Evolutionary conservation across 2,113 vertebrate species (phyloP).

Genomic region (Seriola aureovittata): DNA sequence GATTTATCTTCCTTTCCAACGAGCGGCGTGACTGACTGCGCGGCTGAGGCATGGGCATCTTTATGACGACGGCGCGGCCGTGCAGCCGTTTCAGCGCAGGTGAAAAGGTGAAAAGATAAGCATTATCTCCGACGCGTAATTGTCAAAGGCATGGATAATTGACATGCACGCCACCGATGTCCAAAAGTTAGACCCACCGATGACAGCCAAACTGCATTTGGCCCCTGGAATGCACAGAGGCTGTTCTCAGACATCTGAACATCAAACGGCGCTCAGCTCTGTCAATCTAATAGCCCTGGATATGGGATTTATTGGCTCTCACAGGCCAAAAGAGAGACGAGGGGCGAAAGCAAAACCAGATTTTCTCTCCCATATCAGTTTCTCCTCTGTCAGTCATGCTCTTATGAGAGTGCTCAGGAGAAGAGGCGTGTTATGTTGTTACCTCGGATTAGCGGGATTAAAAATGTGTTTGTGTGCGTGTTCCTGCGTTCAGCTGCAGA

Average conservation of each 20-base stretch:
- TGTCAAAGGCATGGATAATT: conserved; percentile 77
- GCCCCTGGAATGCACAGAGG: conserved; percentile 79
- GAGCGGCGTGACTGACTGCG: background rate
- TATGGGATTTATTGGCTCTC: conserved; percentile 80
- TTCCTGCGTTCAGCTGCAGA: background rate
- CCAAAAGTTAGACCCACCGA: conserved; percentile 66
- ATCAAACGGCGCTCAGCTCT: conserved; percentile 79
- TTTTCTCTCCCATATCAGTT: conserved; percentile 75
- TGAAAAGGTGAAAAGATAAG: conserved; percentile 83
- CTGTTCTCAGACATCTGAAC: conserved; percentile 77
- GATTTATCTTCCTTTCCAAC: conserved; percentile 46
- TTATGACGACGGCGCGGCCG: conserved; percentile 52
- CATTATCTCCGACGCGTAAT: conserved; percentile 76
- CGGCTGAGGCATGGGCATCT: conserved; percentile 42
- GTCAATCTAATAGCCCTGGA: conserved; percentile 79
- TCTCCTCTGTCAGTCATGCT: conserved; percentile 77
- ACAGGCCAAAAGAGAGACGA: conserved; percentile 66
- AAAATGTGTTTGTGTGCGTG: conserved; percentile 2
- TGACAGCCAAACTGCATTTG: conserved; percentile 80
- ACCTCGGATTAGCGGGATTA: conserved; percentile 42
- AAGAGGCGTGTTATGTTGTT: conserved; percentile 37
- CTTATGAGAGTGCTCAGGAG: conserved; percentile 37
- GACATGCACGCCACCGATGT: conserved; percentile 65
- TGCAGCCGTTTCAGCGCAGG: conserved; percentile 50
- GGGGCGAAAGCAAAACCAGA: conserved; percentile 81